phyloP scores from a whole-genome alignment of 1,140 invertebrate species.

The Apocrypta bakeri region DNA sequence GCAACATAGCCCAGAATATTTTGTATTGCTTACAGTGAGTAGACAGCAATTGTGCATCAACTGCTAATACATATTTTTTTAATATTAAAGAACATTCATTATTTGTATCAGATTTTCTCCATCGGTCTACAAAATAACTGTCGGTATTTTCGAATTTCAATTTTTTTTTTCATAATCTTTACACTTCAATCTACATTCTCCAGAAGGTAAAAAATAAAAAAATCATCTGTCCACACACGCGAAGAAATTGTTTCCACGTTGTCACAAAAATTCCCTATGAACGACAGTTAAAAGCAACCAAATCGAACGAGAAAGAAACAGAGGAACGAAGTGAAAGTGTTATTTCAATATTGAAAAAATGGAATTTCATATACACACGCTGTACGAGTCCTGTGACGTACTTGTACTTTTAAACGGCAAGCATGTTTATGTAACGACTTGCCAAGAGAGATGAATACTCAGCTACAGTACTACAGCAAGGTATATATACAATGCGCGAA shows the following conservation, averaged over 20 bases:
- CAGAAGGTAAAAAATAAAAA: background rate
- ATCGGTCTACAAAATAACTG: too few species aligned
- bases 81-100: too few species aligned
- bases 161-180: too few species aligned
- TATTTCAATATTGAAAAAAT: background rate
- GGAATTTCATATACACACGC: too few species aligned
- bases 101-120: too few species aligned
- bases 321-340: background rate
- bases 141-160: too few species aligned
- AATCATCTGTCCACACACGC: background rate
- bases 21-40: too few species aligned
- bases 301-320: background rate
- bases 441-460: background rate
- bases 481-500: background rate
- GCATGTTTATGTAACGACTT: slow-evolving; percentile 2
- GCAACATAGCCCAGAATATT: too few species aligned
- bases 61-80: too few species aligned
- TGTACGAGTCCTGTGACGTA: background rate
- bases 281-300: background rate
- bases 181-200: too few species aligned
- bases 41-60: too few species aligned
- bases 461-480: background rate
- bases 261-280: background rate
- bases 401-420: slow-evolving; percentile 1
- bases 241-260: background rate